phyloP scores from a whole-genome alignment of 2,113 vertebrate genomes.

The Aegotheles bennettii region DNA sequence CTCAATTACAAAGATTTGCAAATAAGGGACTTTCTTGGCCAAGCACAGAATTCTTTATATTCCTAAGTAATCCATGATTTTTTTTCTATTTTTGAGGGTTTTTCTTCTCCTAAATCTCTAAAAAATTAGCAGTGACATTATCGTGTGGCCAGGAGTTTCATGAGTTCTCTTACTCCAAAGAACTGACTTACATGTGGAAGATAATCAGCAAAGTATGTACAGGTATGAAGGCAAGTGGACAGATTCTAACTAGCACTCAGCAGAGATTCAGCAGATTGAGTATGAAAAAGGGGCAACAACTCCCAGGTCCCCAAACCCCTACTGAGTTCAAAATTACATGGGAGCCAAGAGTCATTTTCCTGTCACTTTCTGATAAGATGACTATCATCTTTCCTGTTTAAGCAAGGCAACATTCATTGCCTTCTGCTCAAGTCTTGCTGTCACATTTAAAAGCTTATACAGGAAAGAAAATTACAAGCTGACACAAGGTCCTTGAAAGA shows the following conservation, averaged over 20 bases:
- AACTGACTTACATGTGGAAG: not conserved
- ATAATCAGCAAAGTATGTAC: not conserved
- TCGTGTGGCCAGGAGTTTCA: not conserved
- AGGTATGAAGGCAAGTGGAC: not conserved
- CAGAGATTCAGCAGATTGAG: not conserved
- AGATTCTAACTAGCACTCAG: not conserved
- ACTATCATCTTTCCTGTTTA: conserved; percentile 10
- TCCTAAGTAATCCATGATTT: not conserved
- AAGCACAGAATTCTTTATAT: not conserved
- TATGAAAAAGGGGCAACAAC: not conserved
- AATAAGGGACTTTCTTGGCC: not conserved
- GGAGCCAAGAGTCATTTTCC: not conserved
- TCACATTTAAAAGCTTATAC: not conserved
- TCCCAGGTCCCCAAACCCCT: not conserved
- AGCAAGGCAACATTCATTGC: not conserved
- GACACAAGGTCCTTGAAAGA: not conserved
- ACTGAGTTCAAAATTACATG: not conserved
- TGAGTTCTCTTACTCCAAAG: not conserved
- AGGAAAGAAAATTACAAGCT: not conserved
- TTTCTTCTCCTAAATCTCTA: not conserved
- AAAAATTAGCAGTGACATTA: not conserved
- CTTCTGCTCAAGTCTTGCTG: not conserved
- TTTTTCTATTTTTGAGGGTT: not conserved
- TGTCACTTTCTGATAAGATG: conserved; percentile 16
- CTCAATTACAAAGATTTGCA: not conserved